A percentile compares a stretch with the other conserved stretches of the same genome.
Evolutionary conservation across 2,888 invertebrate species (phyloP).

Genomic region (Pachycephus smyrnensis): DNA sequence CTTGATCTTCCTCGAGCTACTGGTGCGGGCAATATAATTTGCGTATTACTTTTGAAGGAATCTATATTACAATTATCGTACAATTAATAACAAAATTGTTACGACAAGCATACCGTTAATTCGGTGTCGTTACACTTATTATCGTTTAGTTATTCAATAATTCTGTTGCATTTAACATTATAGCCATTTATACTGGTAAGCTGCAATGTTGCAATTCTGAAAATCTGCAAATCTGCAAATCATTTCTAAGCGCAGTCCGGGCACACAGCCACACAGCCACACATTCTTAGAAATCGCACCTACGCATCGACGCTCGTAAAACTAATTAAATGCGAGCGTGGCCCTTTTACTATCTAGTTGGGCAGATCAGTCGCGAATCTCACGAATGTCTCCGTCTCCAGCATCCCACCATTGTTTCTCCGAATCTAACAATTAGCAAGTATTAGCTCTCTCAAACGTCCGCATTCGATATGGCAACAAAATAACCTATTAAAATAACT

Average conservation of each 20-base stretch:
- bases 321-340: neutral
- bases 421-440: neutral
- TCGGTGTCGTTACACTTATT: conserved; percentile 24
- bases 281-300: neutral
- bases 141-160: conserved; percentile 10
- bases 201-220: neutral
- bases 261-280: neutral
- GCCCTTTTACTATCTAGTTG: neutral
- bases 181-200: conserved; percentile 37
- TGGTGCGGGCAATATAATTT: neutral
- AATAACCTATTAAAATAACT: neutral
- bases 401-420: neutral
- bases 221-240: neutral
- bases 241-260: neutral
- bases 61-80: conserved; percentile 45
- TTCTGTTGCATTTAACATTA: conserved; percentile 21
- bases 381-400: neutral
- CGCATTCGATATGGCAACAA: too few species aligned
- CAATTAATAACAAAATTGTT: conserved; percentile 44
- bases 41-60: conserved; percentile 7
- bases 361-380: neutral
- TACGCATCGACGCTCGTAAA: neutral
- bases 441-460: neutral
- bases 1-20: neutral
- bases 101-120: conserved; percentile 29